phyloP scores from a whole-genome alignment of 2,888 invertebrate species.

The Athripsodes cinereus region DNA sequence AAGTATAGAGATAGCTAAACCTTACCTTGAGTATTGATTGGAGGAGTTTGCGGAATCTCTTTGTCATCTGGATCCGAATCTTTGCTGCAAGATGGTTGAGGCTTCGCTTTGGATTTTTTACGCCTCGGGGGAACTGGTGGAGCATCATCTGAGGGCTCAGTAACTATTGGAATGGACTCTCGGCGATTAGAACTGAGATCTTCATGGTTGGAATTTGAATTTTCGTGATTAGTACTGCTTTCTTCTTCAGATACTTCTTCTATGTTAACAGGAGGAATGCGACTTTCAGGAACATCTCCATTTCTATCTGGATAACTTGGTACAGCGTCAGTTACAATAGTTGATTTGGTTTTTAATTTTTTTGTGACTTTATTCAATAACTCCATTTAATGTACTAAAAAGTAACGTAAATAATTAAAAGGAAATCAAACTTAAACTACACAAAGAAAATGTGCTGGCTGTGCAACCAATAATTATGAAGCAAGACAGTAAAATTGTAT shows the following conservation, averaged over 20 bases:
- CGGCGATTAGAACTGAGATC: too few relatives aligned
- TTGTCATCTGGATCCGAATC: neutral
- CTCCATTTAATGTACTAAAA: slow-evolving; percentile 13
- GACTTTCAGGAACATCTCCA: neutral
- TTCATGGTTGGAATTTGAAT: neutral
- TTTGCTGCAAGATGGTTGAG: neutral
- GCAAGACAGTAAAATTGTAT: too few relatives aligned
- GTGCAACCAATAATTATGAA: too few relatives aligned
- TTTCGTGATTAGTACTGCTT: neutral
- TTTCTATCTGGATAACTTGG: slow-evolving; percentile 28
- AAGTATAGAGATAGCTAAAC: too few relatives aligned
- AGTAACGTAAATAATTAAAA: too few relatives aligned
- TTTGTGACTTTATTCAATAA: slow-evolving; percentile 17
- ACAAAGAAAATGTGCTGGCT: too few relatives aligned
- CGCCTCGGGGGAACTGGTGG: slow-evolving; percentile 18
- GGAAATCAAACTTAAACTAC: neutral
- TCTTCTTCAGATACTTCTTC: slow-evolving; percentile 11
- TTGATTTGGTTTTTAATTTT: slow-evolving; percentile 4
- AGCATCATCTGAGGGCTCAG: slow-evolving; percentile 9
- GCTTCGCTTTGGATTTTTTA: slow-evolving; percentile 17
- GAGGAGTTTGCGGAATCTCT: slow-evolving; percentile 5
- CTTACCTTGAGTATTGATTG: slow-evolving; percentile 19
- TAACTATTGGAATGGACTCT: slow-evolving; percentile 6
- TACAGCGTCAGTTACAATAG: slow-evolving; percentile 29
- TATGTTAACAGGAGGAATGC: slow-evolving; percentile 8